These are phyloP conservation scores for Isotomurus palustris DNA, from an alignment of 2,888 invertebrate species.

Conservation along the genomic window DNA sequence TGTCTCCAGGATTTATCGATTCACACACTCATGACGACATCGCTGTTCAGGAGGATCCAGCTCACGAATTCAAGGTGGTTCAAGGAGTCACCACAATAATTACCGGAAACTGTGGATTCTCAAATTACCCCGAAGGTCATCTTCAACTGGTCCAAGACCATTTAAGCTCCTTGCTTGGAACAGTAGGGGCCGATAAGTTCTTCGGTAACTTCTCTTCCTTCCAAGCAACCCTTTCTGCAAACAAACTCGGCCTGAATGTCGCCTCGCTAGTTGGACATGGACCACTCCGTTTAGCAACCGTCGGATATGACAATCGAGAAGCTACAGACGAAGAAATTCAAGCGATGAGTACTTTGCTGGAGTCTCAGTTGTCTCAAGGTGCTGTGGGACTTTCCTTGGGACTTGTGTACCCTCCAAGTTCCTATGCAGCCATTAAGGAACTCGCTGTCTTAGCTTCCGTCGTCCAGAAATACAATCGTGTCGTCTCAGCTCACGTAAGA, in stretches of 20 bases:
- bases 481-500: conserved; percentile 38
- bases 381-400: conserved; percentile 37
- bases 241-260: conserved; percentile 31
- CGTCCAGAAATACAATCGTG: conserved; percentile 27
- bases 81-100: conserved; percentile 44
- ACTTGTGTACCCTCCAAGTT: conserved; percentile 42
- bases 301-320: conserved; percentile 41
- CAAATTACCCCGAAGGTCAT: conserved; percentile 37
- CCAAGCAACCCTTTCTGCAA: conserved; percentile 4
- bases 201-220: conserved; percentile 27
- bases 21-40: conserved; percentile 44
- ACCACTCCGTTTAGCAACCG: conserved; percentile 38
- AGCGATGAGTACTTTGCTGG: conserved; percentile 30
- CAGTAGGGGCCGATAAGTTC: conserved; percentile 21
- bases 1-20: conserved; percentile 43
- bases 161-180: conserved; percentile 32
- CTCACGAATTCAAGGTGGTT: conserved; percentile 34
- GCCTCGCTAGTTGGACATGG: conserved; percentile 41
- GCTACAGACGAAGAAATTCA: conserved; percentile 36
- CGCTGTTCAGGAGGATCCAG: conserved; percentile 29
- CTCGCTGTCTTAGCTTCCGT: conserved; percentile 32
- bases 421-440: conserved; percentile 33
- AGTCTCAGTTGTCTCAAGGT: conserved; percentile 31
- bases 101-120: conserved; percentile 43
- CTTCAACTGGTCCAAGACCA: conserved; percentile 30